phyloP scores from a whole-genome alignment of 2,888 invertebrate genomes.

The Chrysomela aeneicollis region DNA sequence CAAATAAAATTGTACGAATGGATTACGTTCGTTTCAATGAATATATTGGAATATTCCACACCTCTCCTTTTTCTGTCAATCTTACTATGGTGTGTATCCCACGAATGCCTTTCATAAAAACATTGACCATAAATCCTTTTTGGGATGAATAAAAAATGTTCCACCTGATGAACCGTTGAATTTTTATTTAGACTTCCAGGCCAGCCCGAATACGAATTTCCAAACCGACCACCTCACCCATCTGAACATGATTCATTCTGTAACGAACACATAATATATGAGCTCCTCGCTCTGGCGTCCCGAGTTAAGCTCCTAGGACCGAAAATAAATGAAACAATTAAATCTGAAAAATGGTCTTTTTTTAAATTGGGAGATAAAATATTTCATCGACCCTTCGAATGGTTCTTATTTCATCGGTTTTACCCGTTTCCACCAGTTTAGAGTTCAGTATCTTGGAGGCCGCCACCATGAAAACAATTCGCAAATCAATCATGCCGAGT shows the following conservation, averaged over 20 bases:
- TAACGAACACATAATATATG: conserved; percentile 30
- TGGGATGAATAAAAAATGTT: conserved; percentile 2
- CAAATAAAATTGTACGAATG: too few relatives aligned
- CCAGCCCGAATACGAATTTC: not conserved
- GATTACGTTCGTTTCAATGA: too few relatives aligned
- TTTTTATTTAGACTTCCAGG: not conserved
- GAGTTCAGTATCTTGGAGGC: too few relatives aligned
- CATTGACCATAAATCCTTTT: not conserved
- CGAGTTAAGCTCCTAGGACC: conserved; percentile 28
- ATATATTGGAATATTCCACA: too few relatives aligned
- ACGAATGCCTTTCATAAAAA: too few relatives aligned
- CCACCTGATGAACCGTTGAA: conserved; percentile 1
- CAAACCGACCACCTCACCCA: not conserved
- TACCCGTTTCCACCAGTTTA: conserved; percentile 14
- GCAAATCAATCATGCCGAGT: too few relatives aligned
- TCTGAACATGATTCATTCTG: conserved; percentile 25
- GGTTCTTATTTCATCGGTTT: conserved; percentile 2
- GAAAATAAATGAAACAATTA: conserved; percentile 38
- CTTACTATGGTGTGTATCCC: too few relatives aligned
- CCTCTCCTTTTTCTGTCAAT: too few relatives aligned
- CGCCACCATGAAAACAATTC: not conserved
- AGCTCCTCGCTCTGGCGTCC: conserved; percentile 23
- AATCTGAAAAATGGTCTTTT: conserved; percentile 33
- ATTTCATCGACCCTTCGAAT: conserved; percentile 20
- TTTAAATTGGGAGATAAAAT: conserved; percentile 28